Conservation (phyloP, 2,113 vertebrate species). For the Eptesicus fuscus region DNA sequence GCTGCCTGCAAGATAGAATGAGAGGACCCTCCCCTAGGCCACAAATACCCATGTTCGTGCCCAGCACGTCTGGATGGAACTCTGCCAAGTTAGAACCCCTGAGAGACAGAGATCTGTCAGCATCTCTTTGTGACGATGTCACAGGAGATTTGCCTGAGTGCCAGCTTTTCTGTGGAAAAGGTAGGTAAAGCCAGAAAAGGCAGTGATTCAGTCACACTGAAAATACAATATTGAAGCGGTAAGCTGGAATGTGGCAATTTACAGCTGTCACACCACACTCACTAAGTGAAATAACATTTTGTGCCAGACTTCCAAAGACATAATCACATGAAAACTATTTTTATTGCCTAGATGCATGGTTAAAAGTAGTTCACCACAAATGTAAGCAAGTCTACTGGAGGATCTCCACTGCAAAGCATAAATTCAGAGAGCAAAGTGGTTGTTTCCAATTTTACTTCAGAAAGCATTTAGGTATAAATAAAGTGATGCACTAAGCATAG, state of each 20-base stretch:
- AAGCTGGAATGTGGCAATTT: constrained; percentile 37
- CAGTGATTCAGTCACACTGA: background rate
- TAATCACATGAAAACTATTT: constrained; percentile 63
- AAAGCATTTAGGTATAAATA: constrained; percentile 15
- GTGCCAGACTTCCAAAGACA: constrained; percentile 49
- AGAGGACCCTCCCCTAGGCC: background rate
- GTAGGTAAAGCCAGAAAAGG: constrained; percentile 5
- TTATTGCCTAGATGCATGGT: constrained; percentile 29
- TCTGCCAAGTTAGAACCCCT: background rate
- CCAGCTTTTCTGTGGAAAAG: constrained; percentile 34
- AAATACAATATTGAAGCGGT: constrained; percentile 36
- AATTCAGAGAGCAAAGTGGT: constrained; percentile 2
- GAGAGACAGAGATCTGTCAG: constrained; percentile 5
- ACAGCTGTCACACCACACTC: constrained; percentile 42
- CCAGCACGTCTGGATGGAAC: background rate
- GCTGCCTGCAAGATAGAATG: background rate
- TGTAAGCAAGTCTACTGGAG: background rate
- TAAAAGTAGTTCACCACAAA: constrained; percentile 19
- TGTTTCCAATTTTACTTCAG: constrained; percentile 36
- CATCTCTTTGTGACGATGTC: background rate
- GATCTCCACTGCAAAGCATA: background rate
- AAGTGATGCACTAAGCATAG: background rate
- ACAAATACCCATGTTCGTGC: background rate
- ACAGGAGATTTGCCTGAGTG: constrained; percentile 17
- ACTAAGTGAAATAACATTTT: constrained; percentile 58